phyloP scores from a whole-genome alignment of 2,888 invertebrate genomes.

The Erynnis tages region DNA sequence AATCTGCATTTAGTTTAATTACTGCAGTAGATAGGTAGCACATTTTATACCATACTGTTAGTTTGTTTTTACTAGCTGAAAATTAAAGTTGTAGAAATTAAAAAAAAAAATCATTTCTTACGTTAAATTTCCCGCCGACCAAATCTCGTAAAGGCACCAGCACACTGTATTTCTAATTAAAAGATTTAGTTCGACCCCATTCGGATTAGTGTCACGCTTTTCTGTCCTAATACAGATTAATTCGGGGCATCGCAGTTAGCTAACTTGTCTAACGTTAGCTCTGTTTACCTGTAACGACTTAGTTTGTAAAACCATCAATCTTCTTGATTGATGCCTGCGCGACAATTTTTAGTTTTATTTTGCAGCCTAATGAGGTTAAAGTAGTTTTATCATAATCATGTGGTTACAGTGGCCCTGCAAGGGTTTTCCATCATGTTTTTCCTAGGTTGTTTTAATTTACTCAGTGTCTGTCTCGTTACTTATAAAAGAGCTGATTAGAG shows the following conservation, averaged over 20 bases:
- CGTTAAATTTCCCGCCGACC: no score
- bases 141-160: background rate
- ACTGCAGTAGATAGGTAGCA: no score
- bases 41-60: no score
- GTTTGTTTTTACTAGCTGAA: no score
- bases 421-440: background rate
- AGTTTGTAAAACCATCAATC: slow-evolving; percentile 49
- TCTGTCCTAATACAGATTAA: slow-evolving; percentile 53
- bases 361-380: slow-evolving; percentile 41
- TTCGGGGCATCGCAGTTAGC: slow-evolving; percentile 44
- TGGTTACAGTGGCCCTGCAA: slow-evolving; percentile 18
- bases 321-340: slow-evolving; percentile 61
- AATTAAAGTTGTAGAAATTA: no score
- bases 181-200: background rate
- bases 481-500: background rate
- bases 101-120: no score
- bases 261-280: slow-evolving; percentile 28
- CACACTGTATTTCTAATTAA: background rate
- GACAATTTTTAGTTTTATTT: slow-evolving; percentile 49
- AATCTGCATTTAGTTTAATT: no score
- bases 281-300: slow-evolving; percentile 36
- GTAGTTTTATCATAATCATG: slow-evolving; percentile 26
- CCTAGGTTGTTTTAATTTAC: background rate
- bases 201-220: slow-evolving; percentile 18
- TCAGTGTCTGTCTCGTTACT: background rate